Conservation (phyloP, 2,888 invertebrate species). For the Kryphioiulus occultus region DNA sequence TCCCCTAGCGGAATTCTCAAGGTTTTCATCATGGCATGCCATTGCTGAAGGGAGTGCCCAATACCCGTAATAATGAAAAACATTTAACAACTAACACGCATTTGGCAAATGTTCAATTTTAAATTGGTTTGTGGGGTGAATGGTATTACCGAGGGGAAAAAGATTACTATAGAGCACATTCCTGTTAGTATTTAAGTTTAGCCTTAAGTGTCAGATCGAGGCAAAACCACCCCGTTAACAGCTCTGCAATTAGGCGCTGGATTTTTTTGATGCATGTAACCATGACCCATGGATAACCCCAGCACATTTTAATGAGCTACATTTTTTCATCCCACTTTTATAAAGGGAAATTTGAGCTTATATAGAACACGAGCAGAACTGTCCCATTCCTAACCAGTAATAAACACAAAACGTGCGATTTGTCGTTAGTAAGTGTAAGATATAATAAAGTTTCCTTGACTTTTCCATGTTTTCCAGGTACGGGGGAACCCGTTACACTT, state of each 20-base stretch:
- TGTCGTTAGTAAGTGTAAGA: too few species aligned
- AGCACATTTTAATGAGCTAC: too few species aligned
- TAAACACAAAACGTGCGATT: not conserved
- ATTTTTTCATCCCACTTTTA: not conserved
- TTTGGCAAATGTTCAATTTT: not conserved
- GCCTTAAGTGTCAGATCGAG: not conserved
- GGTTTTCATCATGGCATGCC: too few species aligned
- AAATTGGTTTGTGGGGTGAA: not conserved
- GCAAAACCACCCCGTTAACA: not conserved
- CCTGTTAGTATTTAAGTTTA: not conserved
- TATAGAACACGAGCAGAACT: too few species aligned
- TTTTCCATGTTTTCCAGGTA: too few species aligned
- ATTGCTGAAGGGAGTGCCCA: too few species aligned
- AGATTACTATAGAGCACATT: not conserved
- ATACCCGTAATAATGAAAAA: too few species aligned
- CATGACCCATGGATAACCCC: constrained; percentile 2
- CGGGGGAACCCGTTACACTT: too few species aligned
- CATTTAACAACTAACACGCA: not conserved
- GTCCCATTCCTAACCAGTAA: not conserved
- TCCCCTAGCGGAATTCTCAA: too few species aligned
- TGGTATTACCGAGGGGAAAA: not conserved
- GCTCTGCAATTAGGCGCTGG: not conserved
- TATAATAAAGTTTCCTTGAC: too few species aligned
- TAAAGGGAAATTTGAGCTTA: not conserved
- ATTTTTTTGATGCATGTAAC: not conserved